phyloP scores from a whole-genome alignment of 2,888 invertebrate species.

The Drosophila pegasa region DNA sequence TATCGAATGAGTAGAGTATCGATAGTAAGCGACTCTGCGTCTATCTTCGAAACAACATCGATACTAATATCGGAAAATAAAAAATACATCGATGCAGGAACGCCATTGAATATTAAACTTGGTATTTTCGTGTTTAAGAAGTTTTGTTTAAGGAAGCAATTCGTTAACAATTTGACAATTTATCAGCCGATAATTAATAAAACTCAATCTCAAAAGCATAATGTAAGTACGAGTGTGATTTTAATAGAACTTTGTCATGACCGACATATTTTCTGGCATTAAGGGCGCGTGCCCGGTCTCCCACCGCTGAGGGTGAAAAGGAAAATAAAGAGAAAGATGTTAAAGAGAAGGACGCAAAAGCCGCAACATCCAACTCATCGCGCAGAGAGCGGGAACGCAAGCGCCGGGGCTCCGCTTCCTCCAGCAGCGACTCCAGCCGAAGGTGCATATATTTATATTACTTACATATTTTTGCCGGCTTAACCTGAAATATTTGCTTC shows the following conservation, averaged over 20 bases:
- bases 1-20: conserved; percentile 14
- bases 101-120: conserved; percentile 45
- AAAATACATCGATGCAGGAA: conserved; percentile 42
- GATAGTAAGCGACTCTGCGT: conserved; percentile 1
- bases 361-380: conserved; percentile 66
- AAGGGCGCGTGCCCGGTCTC: conserved; percentile 92
- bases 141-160: conserved; percentile 12
- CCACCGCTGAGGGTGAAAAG: conserved; percentile 89
- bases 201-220: conserved; percentile 15
- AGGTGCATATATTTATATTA: conserved; percentile 86
- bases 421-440: conserved; percentile 92
- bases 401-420: conserved; percentile 89
- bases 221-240: conserved; percentile 48
- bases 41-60: conserved; percentile 6
- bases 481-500: conserved; percentile 20
- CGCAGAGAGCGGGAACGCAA: conserved; percentile 83
- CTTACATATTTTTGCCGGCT: neutral
- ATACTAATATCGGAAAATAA: conserved; percentile 20
- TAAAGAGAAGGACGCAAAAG: conserved; percentile 79
- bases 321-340: conserved; percentile 89
- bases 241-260: conserved; percentile 12
- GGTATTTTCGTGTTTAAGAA: conserved; percentile 23
- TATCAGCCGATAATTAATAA: conserved; percentile 5
- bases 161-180: conserved; percentile 15
- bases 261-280: conserved; percentile 17